Percentiles rank a stretch among this genome's conserved stretches.
Conservation (phyloP, 1,140 invertebrate species). For the Brachionus rubens region DNA sequence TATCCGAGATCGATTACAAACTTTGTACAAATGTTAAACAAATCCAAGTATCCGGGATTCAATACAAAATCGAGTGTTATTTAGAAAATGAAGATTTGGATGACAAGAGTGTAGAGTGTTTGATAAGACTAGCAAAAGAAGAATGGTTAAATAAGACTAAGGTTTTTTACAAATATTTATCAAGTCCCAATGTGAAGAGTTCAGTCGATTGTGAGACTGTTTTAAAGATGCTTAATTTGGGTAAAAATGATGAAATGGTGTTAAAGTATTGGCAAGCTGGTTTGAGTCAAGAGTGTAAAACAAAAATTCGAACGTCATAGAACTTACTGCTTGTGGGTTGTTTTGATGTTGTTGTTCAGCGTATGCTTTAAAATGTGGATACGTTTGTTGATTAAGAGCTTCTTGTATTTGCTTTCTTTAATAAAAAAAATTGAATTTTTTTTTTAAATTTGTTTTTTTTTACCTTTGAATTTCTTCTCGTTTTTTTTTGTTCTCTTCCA, state of each 20-base stretch:
- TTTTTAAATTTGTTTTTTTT: not conserved
- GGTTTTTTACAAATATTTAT: slow-evolving; percentile 38
- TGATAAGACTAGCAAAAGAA: slow-evolving; percentile 21
- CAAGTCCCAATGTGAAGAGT: slow-evolving; percentile 20
- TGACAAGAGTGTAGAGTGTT: not conserved
- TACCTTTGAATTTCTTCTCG: slow-evolving; percentile 46
- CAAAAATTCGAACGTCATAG: not conserved
- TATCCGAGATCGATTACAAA: not conserved
- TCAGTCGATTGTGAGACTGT: not conserved
- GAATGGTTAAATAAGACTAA: slow-evolving; percentile 40
- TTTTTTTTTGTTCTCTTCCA: slow-evolving; percentile 44
- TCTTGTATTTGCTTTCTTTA: slow-evolving; percentile 45
- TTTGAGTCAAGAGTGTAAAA: not conserved
- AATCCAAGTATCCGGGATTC: not conserved
- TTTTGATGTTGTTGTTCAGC: slow-evolving; percentile 44
- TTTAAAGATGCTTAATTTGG: slow-evolving; percentile 11
- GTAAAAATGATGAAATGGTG: slow-evolving; percentile 32
- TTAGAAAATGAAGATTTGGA: slow-evolving; percentile 24
- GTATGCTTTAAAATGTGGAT: slow-evolving; percentile 45
- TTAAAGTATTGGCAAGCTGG: slow-evolving; percentile 29
- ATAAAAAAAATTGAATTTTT: not conserved
- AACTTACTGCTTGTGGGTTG: slow-evolving; percentile 9
- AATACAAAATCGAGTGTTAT: not conserved
- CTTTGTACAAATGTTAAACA: not conserved
- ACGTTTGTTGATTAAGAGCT: slow-evolving; percentile 45